Evolutionary conservation across 37 sponge, comb jelly and placozoan species (phyloP).

Genomic region (Cliona cf. orientalis): DNA sequence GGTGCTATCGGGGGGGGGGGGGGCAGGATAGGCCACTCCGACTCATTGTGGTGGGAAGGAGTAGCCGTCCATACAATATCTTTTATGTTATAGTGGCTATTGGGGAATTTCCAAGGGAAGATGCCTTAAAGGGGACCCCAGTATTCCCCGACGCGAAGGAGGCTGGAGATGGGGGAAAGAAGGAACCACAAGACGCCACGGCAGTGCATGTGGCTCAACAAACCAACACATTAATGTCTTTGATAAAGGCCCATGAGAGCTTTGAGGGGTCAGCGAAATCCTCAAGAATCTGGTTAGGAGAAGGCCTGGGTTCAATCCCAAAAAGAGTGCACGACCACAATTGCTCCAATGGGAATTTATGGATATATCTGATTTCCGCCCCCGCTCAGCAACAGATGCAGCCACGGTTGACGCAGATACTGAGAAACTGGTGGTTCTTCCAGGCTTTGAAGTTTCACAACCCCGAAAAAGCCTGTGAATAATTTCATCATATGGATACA

Average conservation of each 20-base stretch:
- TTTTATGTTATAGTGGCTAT: not conserved
- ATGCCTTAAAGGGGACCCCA: not conserved
- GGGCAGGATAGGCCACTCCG: too few relatives aligned
- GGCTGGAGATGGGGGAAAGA: not conserved
- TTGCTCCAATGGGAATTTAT: constrained; percentile 7
- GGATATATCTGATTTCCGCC: constrained; percentile 16
- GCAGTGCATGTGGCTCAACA: not conserved
- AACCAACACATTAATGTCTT: not conserved
- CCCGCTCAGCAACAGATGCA: not conserved
- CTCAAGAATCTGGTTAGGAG: constrained; percentile 35
- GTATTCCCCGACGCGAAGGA: not conserved
- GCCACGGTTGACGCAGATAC: not conserved
- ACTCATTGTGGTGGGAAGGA: too few relatives aligned
- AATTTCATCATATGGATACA: constrained; percentile 8
- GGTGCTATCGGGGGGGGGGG: too few relatives aligned
- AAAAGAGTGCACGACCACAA: not conserved
- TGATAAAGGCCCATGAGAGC: not conserved
- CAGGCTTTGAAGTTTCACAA: not conserved
- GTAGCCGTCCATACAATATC: too few relatives aligned
- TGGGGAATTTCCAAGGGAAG: not conserved
- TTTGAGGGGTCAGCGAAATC: not conserved
- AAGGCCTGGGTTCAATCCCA: constrained; percentile 16
- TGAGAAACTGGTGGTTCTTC: constrained; percentile 22
- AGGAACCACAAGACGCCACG: not conserved
- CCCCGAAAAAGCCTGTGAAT: not conserved